Base-by-base conservation (phyloP, 2,113 vertebrate genomes). In the Balaeniceps rex region DNA sequence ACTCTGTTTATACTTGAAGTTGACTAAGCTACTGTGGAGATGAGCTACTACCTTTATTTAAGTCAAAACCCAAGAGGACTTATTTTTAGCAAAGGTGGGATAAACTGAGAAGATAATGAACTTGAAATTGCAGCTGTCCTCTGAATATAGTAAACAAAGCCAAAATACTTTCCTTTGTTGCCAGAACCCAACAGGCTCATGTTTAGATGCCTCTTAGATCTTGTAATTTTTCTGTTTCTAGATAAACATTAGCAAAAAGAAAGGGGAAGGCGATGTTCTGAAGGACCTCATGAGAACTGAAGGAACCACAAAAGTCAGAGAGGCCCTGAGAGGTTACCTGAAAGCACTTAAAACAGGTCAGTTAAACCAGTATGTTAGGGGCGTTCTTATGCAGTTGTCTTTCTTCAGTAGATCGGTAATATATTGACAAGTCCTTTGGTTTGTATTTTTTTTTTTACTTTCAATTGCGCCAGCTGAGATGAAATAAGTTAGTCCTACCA, bases 221-320 rank as follows among this genome's bases (percentile, higher is more conserved):
- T 55, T 89, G 70, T 79, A 7, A 71, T 94, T 94, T 79, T 96
- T 83, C 77, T 90, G 61, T 96, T 97, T 90, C 51, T 91, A 98
- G 97, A 97, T 98, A 91, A 98, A 97, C 1, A 28, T 98, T 70
- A 98, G 97, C 97, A 97, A 98, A 94, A 98, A 97, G 96, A 98
- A 98, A 71, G 98, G 98, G 71, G 97, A 98, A 87, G 97, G 97
- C 6, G 97, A 97, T 69, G 84, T 82, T 76, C 85, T 98, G 86
- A 97, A 98, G 94, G 97, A 98, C 26, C 97, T 98, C 36, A 98
- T 97, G 98, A 97, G 95, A 93, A 98, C 97, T 57, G 95, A 97
- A 93, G 98, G 98, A 88, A 69, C 96, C 33, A 49, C 87, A 34
- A 97, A 96, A 92, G 97, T 98, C 91, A 98, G 97, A 88, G 97